phyloP scores from a whole-genome alignment of 2,797 vertebrate genomes.

The Notolabrus celidotus region DNA sequence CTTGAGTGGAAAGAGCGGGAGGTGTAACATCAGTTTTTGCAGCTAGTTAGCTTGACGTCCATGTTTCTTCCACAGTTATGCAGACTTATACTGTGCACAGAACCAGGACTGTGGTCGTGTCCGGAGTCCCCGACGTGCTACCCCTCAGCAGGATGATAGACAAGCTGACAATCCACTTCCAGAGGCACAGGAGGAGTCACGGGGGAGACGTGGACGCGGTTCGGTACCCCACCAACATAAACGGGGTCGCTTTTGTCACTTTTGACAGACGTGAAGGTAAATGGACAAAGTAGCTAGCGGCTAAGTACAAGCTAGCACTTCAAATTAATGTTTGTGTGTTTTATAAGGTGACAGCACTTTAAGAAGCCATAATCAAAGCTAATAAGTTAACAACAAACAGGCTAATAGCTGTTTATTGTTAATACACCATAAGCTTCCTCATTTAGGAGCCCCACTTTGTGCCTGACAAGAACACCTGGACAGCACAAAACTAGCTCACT shows the following conservation, averaged over 20 bases:
- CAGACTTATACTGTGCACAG: background rate
- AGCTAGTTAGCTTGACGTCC: background rate
- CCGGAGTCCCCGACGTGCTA: conserved; percentile 61
- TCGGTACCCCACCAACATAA: conserved; percentile 53
- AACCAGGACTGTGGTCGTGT: conserved; percentile 64
- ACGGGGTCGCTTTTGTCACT: conserved; percentile 69
- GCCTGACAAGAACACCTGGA: too few relatives aligned
- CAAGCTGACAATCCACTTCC: conserved; percentile 73
- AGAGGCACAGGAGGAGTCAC: conserved; percentile 51
- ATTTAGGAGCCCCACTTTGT: too few relatives aligned
- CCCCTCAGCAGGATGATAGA: conserved; percentile 49
- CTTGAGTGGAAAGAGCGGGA: background rate
- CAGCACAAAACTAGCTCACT: too few relatives aligned
- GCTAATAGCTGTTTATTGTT: too few relatives aligned
- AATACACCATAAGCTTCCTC: too few relatives aligned
- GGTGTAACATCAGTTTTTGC: background rate
- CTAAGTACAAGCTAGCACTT: too few relatives aligned
- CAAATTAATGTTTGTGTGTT: too few relatives aligned
- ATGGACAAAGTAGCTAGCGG: background rate
- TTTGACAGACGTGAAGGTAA: conserved; percentile 73
- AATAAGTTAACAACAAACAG: too few relatives aligned
- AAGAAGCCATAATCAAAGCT: too few relatives aligned
- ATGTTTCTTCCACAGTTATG: background rate
- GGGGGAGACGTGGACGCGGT: conserved; percentile 73
- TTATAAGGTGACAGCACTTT: too few relatives aligned